Evolutionary conservation across 2,113 vertebrate species (phyloP).

Genomic region (Pelvicachromis taeniatus): DNA sequence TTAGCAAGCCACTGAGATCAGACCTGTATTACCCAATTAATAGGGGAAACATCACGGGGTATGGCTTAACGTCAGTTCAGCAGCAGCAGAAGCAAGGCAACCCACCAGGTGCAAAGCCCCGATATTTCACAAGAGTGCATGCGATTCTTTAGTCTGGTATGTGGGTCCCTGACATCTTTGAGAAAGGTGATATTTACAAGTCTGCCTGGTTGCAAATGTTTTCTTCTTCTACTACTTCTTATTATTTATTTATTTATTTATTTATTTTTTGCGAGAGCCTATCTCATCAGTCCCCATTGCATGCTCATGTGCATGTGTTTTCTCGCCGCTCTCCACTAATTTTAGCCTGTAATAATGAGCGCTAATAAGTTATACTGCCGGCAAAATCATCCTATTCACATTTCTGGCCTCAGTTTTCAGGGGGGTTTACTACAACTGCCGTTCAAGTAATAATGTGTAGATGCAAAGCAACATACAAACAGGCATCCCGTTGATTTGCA

Average conservation of each 20-base stretch:
- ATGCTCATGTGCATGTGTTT: neutral
- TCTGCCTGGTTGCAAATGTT: constrained; percentile 26
- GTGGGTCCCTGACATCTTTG: constrained; percentile 24
- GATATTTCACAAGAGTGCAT: constrained; percentile 27
- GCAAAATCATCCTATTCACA: neutral
- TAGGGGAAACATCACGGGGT: constrained; percentile 5
- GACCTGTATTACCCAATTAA: constrained; percentile 25
- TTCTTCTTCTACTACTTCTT: constrained; percentile 40
- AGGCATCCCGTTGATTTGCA: neutral
- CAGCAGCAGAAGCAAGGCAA: constrained; percentile 40
- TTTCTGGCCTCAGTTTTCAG: neutral
- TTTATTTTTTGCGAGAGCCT: neutral
- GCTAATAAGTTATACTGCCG: neutral
- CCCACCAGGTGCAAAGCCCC: constrained; percentile 62
- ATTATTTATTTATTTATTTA: neutral
- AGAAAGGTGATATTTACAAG: constrained; percentile 58
- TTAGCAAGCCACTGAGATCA: constrained; percentile 26
- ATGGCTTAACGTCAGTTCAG: constrained; percentile 29
- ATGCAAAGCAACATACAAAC: neutral
- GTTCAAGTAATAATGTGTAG: neutral
- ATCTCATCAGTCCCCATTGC: neutral
- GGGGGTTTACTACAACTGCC: neutral
- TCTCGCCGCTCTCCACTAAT: neutral
- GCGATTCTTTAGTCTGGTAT: neutral
- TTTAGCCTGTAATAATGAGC: neutral